These are phyloP conservation scores for Drymonia ruficornis DNA, from an alignment of 2,888 invertebrate genomes.

Conservation along the genomic window DNA sequence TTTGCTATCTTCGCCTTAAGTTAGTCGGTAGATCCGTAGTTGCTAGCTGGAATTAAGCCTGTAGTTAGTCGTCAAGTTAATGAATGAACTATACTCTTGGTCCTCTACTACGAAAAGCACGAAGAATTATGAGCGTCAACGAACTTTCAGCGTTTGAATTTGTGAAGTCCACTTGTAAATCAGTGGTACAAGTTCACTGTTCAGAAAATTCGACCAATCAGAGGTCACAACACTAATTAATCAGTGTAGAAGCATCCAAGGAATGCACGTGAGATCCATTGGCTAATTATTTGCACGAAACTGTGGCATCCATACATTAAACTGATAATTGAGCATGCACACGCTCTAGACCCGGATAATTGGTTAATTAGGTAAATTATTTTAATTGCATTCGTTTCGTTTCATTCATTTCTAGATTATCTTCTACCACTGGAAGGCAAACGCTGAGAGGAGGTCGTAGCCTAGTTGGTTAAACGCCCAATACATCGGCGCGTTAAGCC, in stretches of 20 bases:
- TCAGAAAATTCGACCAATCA: slow-evolving; percentile 35
- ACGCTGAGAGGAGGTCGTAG: too few relatives aligned
- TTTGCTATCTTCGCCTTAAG: too few relatives aligned
- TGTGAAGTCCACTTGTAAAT: neutral
- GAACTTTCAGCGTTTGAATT: too few relatives aligned
- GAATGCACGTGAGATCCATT: slow-evolving; percentile 67
- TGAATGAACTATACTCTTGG: too few relatives aligned
- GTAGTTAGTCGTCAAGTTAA: too few relatives aligned
- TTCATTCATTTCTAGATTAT: neutral
- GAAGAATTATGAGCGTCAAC: too few relatives aligned
- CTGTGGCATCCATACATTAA: slow-evolving; percentile 24
- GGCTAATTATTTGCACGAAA: slow-evolving; percentile 65
- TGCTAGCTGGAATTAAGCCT: too few relatives aligned
- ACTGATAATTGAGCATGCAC: slow-evolving; percentile 19
- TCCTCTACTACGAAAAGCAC: too few relatives aligned
- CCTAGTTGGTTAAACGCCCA: too few relatives aligned
- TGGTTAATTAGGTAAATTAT: neutral
- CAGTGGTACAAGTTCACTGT: neutral
- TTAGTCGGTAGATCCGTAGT: too few relatives aligned
- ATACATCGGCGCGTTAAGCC: too few relatives aligned
- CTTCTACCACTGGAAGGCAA: too few relatives aligned
- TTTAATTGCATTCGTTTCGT: slow-evolving; percentile 1
- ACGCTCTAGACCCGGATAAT: neutral
- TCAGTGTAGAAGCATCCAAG: slow-evolving; percentile 57
- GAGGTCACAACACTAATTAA: slow-evolving; percentile 61